These are phyloP conservation scores for Athalia circularis DNA, from an alignment of 2,888 invertebrate genomes.

Conservation along the genomic window DNA sequence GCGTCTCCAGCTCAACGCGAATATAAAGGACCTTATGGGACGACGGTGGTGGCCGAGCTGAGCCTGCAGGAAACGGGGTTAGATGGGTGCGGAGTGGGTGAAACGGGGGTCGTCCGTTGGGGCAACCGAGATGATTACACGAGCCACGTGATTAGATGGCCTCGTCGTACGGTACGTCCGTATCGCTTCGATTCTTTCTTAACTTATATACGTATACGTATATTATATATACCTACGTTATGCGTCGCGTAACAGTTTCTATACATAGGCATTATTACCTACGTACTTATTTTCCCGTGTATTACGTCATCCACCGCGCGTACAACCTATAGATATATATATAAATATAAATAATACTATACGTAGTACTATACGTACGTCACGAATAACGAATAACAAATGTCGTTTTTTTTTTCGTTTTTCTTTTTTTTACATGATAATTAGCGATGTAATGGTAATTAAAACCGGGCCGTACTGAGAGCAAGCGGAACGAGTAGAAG, in stretches of 20 bases:
- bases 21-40: constrained; percentile 38
- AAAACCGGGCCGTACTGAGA: neutral
- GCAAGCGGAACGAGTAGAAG: neutral
- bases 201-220: too few relatives aligned
- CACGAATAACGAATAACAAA: too few relatives aligned
- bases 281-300: too few relatives aligned
- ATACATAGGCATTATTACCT: too few relatives aligned
- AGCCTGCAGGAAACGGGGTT: constrained; percentile 11
- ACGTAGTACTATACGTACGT: neutral
- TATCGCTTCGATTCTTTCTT: too few relatives aligned
- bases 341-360: too few relatives aligned
- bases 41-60: constrained; percentile 20
- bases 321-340: too few relatives aligned
- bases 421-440: constrained; percentile 32
- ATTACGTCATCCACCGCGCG: too few relatives aligned
- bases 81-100: too few relatives aligned
- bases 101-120: constrained; percentile 52
- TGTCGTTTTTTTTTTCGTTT: neutral
- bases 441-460: constrained; percentile 34
- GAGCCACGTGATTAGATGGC: constrained; percentile 71
- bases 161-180: constrained; percentile 52
- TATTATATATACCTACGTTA: too few relatives aligned
- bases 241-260: too few relatives aligned
- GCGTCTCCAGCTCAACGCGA: constrained; percentile 50
- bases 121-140: constrained; percentile 67